Evolutionary conservation across 2,888 invertebrate genomes (phyloP).

Genomic region (Chrysomela aeneicollis): DNA sequence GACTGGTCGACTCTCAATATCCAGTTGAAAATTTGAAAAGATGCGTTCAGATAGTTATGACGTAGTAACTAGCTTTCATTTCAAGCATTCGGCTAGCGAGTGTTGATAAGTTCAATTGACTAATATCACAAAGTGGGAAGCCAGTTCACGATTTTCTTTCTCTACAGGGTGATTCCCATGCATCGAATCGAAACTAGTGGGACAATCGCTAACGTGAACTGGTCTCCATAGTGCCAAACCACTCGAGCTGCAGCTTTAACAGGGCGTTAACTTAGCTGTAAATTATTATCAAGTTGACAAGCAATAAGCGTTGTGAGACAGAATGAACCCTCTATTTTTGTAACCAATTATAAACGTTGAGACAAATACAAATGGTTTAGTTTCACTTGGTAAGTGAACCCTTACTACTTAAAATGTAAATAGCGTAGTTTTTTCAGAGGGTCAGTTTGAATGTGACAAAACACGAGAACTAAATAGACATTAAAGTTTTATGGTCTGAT

Average conservation of each 20-base stretch:
- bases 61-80: neutral
- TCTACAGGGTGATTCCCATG: neutral
- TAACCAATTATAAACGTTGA: slow-evolving; percentile 61
- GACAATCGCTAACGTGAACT: neutral
- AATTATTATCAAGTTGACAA: slow-evolving; percentile 60
- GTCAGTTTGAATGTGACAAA: slow-evolving; percentile 56
- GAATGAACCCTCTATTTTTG: slow-evolving; percentile 65
- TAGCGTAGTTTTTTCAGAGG: slow-evolving; percentile 55
- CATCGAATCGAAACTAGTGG: neutral
- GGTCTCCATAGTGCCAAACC: slow-evolving; percentile 41
- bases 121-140: neutral
- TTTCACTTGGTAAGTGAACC: slow-evolving; percentile 55
- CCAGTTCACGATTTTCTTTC: neutral
- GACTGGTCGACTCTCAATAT: slow-evolving; percentile 2
- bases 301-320: slow-evolving; percentile 64
- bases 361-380: slow-evolving; percentile 50
- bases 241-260: slow-evolving; percentile 27
- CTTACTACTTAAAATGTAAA: slow-evolving; percentile 50
- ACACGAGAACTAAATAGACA: slow-evolving; percentile 17
- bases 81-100: neutral
- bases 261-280: slow-evolving; percentile 47
- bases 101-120: slow-evolving; percentile 13
- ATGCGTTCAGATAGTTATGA: neutral
- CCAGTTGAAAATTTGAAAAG: neutral
- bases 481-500: neutral